Conservation (phyloP, 2,113 vertebrate species). For the Gobiocypris rarus region DNA sequence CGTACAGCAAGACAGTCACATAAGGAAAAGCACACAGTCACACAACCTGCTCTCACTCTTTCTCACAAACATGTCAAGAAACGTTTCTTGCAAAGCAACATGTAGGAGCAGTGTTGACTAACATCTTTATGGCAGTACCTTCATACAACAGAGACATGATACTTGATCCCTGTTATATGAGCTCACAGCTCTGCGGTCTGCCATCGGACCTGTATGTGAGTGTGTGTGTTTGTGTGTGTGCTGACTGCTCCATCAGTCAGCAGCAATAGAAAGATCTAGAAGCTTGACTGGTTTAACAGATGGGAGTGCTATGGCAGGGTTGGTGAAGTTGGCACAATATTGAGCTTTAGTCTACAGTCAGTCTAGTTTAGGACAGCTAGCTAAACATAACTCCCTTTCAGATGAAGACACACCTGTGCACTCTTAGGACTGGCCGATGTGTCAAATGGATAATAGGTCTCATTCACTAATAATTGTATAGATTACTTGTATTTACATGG, state of each 20-base stretch:
- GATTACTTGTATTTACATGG: too few species aligned
- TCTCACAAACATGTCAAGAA: conserved; percentile 47
- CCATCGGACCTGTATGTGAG: conserved; percentile 35
- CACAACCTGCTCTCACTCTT: conserved; percentile 15
- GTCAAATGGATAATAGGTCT: not conserved
- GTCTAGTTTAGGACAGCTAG: conserved; percentile 21
- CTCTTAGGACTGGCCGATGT: not conserved
- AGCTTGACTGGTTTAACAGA: conserved; percentile 56
- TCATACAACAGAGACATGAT: conserved; percentile 51
- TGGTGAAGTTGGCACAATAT: conserved; percentile 40
- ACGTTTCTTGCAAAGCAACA: conserved; percentile 31
- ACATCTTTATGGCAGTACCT: conserved; percentile 40
- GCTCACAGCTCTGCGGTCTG: conserved; percentile 32
- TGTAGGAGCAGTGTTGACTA: conserved; percentile 33
- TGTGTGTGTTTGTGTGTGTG: not conserved
- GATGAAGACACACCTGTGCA: not conserved
- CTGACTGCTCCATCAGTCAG: not conserved
- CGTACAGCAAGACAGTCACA: not conserved
- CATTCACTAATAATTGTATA: not conserved
- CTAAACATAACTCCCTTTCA: conserved; percentile 34
- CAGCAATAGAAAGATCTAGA: conserved; percentile 45
- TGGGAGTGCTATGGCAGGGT: conserved; percentile 37
- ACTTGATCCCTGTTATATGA: conserved; percentile 56
- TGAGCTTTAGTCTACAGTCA: conserved; percentile 9
- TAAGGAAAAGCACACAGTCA: not conserved